These are phyloP conservation scores for Gymnocheta viridis DNA, from an alignment of 2,888 invertebrate species.

Conservation along the genomic window DNA sequence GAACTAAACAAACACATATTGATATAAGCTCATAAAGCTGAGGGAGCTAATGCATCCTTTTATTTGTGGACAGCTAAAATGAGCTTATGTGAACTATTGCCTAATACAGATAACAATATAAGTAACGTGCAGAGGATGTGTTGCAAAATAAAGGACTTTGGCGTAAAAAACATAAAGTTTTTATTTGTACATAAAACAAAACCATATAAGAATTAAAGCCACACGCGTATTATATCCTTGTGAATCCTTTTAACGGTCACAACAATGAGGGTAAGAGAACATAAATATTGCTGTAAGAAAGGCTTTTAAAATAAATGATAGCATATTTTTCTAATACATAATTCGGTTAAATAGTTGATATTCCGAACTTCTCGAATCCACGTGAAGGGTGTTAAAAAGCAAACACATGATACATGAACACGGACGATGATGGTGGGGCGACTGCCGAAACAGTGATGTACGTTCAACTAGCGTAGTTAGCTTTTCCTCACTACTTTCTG, in stretches of 20 bases:
- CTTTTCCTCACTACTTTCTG: too few species aligned
- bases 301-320: background rate
- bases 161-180: constrained; percentile 23
- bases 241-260: constrained; percentile 77
- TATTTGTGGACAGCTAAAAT: constrained; percentile 71
- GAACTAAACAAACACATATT: constrained; percentile 11
- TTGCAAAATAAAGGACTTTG: constrained; percentile 36
- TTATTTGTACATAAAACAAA: constrained; percentile 67
- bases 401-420: too few species aligned
- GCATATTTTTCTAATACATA: too few species aligned
- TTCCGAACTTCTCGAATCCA: too few species aligned
- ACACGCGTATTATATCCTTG: constrained; percentile 70
- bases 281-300: background rate
- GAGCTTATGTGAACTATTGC: constrained; percentile 81
- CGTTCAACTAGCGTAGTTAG: too few species aligned
- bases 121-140: constrained; percentile 36
- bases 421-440: too few species aligned
- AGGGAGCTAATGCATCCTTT: background rate
- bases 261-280: constrained; percentile 46
- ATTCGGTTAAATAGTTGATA: too few species aligned
- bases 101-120: constrained; percentile 76
- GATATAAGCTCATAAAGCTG: constrained; percentile 11
- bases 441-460: too few species aligned
- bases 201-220: constrained; percentile 31
- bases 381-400: too few species aligned